These are phyloP conservation scores for Tylochromis polylepis DNA, from an alignment of 2,113 vertebrate genomes.

Conservation along the genomic window DNA sequence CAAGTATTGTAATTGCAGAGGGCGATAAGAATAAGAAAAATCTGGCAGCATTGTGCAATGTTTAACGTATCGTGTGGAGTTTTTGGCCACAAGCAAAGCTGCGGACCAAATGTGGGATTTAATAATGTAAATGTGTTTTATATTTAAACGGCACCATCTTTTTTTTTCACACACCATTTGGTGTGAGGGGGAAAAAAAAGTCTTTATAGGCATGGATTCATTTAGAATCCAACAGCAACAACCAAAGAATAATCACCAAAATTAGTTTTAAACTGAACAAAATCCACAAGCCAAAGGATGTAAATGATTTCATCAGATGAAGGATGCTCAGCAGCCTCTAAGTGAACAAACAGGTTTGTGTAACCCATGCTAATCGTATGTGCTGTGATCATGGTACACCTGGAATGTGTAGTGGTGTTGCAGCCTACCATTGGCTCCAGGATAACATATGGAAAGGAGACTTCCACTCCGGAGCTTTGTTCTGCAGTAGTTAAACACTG, in stretches of 20 bases:
- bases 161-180: background rate
- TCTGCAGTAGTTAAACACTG: background rate
- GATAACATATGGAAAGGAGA: background rate
- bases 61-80: background rate
- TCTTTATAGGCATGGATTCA: background rate
- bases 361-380: background rate
- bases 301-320: background rate
- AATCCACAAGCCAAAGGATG: background rate
- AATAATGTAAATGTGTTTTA: background rate
- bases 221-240: background rate
- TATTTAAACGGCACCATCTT: background rate
- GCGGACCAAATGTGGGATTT: background rate
- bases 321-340: fast-evolving
- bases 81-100: background rate
- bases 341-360: background rate
- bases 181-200: background rate
- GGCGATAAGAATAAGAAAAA: background rate
- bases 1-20: background rate
- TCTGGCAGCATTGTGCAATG: background rate
- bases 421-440: background rate
- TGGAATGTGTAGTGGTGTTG: background rate
- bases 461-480: background rate
- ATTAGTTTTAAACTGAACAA: background rate
- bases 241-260: background rate
- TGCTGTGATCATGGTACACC: background rate